Evolutionary conservation across 2,113 vertebrate species (phyloP), one percentile per base, ranked within the genome.

Genomic region (Pandion haliaetus): DNA sequence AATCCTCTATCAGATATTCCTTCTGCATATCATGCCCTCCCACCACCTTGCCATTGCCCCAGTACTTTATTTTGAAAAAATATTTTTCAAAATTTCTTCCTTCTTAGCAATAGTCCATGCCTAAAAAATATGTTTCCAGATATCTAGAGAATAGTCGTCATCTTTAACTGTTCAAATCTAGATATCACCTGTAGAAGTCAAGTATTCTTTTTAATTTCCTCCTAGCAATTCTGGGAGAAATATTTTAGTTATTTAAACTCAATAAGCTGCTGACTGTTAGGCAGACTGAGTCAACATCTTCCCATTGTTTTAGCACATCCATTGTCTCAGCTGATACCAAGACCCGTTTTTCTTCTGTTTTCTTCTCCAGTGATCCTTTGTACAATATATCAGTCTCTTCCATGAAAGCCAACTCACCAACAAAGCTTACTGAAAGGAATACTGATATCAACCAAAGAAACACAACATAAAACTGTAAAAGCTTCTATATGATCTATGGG

Each of bases 401-500:
- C 49, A 44, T 8, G 52, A 86, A 90, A 88, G 61, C 24, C 61
- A 90, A 17, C 49, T 86, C 62, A 59, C 20, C 38, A 76, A 44
- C 47, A 14, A 77, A 95, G 18, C 14, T 20, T 45, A 9, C n/a
- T 31, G 40, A 89, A 58, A 36, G 14, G 20, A 90, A 58, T 14
- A 50, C 12, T 78, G 82, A 50, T 28, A 62, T 18, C 58, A 36
- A 19, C 65, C 63, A 74, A 87, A 73, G 32, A 93, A 92, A 32
- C 32, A 50, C 1, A 73, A 15, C 5, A 69, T 20, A 40, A 82
- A 94, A 86, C 57, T 3, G 3, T 32, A 32, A 82, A 90, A 82
- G 19, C 23, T 49, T 4, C 31, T 28, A 12, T 10, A 57, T 1
- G 0, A 50, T 24, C 34, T 8, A 1, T 28, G 25, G 19, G 52